A percentile compares a stretch with the other conserved stretches of the same genome.
Evolutionary conservation across 2,113 vertebrate genomes (phyloP).

Genomic region (Octodon degus): DNA sequence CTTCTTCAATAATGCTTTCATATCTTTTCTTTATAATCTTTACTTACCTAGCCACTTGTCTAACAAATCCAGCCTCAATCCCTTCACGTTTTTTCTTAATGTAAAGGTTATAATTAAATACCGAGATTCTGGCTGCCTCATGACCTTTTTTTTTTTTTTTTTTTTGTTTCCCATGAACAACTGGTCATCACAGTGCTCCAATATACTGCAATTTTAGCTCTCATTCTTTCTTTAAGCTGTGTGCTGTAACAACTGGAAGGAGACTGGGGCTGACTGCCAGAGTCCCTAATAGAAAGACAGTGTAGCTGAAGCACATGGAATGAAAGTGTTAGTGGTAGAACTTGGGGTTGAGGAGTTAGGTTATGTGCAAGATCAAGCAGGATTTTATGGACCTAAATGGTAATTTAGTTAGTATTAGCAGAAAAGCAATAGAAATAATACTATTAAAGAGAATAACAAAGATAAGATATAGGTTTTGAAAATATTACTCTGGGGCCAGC

Average conservation of each 20-base stretch:
- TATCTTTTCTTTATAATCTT: background rate
- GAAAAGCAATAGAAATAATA: background rate
- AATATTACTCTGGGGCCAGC: background rate
- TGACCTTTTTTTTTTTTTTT: background rate
- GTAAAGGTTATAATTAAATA: background rate
- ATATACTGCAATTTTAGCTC: background rate
- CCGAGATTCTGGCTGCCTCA: background rate
- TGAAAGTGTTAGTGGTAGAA: background rate
- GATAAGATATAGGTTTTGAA: conserved; percentile 51
- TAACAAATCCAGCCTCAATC: background rate
- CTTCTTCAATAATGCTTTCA: background rate
- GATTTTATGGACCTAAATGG: background rate
- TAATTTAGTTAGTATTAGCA: background rate
- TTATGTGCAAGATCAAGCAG: background rate
- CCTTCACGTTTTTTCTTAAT: background rate
- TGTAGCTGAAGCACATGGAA: background rate
- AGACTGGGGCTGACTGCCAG: background rate
- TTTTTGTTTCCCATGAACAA: background rate
- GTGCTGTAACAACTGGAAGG: background rate
- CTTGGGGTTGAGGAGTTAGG: background rate
- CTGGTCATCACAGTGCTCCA: background rate
- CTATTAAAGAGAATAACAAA: background rate
- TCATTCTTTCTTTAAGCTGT: background rate
- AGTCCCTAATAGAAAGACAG: background rate
- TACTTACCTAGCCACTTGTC: background rate